Evolutionary conservation across 2,113 vertebrate genomes (phyloP).

Genomic region (Sebastes schlegelii): DNA sequence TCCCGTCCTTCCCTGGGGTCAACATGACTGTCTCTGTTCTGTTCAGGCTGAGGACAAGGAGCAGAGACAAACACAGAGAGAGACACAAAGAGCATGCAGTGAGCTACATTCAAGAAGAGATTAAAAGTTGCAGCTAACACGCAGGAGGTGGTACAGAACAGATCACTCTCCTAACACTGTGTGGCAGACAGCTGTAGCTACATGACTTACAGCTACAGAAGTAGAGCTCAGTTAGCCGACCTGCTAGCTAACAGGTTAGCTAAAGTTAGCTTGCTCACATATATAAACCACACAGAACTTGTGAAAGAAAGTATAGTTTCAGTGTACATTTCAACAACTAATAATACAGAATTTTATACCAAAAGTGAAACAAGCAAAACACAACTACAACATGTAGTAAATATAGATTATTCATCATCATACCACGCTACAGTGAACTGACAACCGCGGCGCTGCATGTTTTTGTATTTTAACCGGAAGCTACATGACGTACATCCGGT

Average conservation of each 20-base stretch:
- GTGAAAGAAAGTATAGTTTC: rapidly evolving
- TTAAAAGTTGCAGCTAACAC: not conserved
- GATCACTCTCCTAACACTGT: no score
- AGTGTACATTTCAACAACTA: not conserved
- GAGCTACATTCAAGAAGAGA: not conserved
- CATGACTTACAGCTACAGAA: not conserved
- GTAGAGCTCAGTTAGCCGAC: constrained; percentile 11
- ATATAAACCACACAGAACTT: not conserved
- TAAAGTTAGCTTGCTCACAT: constrained; percentile 44
- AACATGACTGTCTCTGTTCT: constrained; percentile 62
- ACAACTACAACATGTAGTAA: rapidly evolving
- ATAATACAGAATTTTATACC: rapidly evolving
- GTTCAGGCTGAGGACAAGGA: constrained; percentile 27
- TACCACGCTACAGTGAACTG: constrained; percentile 68
- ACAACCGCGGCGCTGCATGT: constrained; percentile 62
- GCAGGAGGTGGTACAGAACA: not conserved
- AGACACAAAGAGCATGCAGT: not conserved
- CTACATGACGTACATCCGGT: not conserved
- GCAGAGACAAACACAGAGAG: not conserved
- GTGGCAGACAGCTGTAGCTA: not conserved
- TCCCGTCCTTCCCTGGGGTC: constrained; percentile 81
- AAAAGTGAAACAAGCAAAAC: not conserved
- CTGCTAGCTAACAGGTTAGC: constrained; percentile 42
- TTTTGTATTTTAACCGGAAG: constrained; percentile 71
- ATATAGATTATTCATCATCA: not conserved